Conservation (phyloP, 2,888 invertebrate species). For the Thysanoteuthis rhombus region DNA sequence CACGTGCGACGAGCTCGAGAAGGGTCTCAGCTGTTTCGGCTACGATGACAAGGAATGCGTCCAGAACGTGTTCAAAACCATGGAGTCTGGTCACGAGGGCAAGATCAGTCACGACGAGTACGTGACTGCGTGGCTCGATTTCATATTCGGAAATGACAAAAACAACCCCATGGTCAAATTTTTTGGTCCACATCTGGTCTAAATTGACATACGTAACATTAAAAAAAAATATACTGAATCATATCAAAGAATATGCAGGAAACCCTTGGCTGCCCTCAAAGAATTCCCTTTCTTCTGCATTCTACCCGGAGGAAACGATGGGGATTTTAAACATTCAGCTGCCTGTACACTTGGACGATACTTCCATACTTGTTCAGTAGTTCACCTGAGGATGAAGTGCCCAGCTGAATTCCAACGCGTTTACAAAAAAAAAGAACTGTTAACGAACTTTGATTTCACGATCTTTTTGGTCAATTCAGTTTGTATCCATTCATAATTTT, state of each 20-base stretch:
- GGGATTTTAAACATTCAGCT: no score
- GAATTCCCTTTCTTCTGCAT: no score
- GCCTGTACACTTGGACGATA: no score
- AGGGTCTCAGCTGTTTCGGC: slow-evolving; percentile 52
- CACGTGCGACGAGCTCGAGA: slow-evolving; percentile 43
- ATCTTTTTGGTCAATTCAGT: no score
- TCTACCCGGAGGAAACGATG: no score
- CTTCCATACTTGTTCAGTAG: no score
- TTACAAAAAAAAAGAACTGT: no score
- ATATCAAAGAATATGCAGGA: background rate
- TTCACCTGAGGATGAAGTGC: no score
- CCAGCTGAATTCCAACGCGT: no score
- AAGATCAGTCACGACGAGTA: slow-evolving; percentile 53
- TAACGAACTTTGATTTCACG: no score
- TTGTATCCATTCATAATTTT: no score
- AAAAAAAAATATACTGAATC: no score
- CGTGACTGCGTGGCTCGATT: slow-evolving; percentile 54
- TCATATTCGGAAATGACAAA: slow-evolving; percentile 50
- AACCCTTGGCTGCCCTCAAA: background rate
- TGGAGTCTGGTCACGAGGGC: slow-evolving; percentile 51
- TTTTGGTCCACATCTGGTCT: slow-evolving; percentile 35
- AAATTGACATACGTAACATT: background rate
- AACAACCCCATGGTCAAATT: slow-evolving; percentile 40
- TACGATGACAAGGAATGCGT: slow-evolving; percentile 43
- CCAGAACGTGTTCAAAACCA: slow-evolving; percentile 47